These are phyloP conservation scores for Tridacna crocea DNA, from an alignment of 2,888 invertebrate species.

Conservation along the genomic window DNA sequence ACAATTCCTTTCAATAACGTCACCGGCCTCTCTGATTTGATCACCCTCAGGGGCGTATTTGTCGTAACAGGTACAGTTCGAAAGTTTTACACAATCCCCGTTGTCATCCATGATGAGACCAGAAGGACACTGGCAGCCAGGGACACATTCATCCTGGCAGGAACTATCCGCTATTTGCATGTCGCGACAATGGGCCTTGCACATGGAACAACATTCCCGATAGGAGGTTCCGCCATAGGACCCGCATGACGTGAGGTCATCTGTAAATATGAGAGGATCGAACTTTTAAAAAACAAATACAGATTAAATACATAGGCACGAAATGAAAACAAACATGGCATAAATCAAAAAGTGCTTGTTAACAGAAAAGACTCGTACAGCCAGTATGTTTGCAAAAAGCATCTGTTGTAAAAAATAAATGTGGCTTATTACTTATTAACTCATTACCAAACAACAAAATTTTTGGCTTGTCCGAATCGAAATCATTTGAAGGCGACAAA, in stretches of 20 bases:
- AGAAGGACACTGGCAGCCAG: slow-evolving; percentile 61
- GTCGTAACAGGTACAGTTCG: slow-evolving; percentile 64
- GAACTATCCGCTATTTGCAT: slow-evolving; percentile 55
- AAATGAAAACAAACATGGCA: neutral
- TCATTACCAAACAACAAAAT: too few relatives aligned
- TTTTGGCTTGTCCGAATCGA: too few relatives aligned
- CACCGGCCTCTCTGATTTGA: slow-evolving; percentile 50
- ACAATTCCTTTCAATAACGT: slow-evolving; percentile 59
- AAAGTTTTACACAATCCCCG: slow-evolving; percentile 58
- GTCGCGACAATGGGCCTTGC: slow-evolving; percentile 61
- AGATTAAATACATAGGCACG: neutral
- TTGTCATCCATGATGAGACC: slow-evolving; percentile 56
- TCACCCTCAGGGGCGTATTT: slow-evolving; percentile 78
- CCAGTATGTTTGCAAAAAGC: too few relatives aligned
- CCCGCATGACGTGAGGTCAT: slow-evolving; percentile 19
- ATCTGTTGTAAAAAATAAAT: too few relatives aligned
- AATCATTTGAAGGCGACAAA: too few relatives aligned
- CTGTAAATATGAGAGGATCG: neutral
- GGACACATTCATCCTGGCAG: slow-evolving; percentile 62
- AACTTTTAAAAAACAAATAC: neutral
- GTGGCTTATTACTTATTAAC: too few relatives aligned
- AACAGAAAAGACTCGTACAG: too few relatives aligned
- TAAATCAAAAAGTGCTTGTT: too few relatives aligned
- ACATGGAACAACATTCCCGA: slow-evolving; percentile 60
- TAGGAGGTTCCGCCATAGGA: slow-evolving; percentile 45